Evolutionary conservation across 2,888 invertebrate genomes (phyloP).

Genomic region (Lasioglossum marginatum): DNA sequence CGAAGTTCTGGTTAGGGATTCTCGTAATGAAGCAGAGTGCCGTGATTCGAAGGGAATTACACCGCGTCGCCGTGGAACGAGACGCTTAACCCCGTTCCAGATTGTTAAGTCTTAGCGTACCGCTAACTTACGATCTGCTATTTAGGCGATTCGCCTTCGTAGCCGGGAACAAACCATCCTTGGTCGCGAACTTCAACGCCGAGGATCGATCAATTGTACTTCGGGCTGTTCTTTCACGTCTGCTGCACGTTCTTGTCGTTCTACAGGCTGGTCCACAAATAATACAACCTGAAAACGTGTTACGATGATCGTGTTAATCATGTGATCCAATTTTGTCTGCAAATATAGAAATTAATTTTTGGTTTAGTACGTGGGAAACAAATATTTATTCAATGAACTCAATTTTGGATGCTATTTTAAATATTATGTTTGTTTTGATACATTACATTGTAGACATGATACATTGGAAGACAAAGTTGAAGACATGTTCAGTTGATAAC

Average conservation of each 20-base stretch:
- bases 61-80: slow-evolving; percentile 35
- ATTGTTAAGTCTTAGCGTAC: slow-evolving; percentile 42
- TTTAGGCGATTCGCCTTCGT: slow-evolving; percentile 16
- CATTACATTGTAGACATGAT: no score
- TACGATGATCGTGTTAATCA: no score
- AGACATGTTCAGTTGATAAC: no score
- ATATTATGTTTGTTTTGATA: not conserved
- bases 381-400: no score
- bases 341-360: no score
- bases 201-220: slow-evolving; percentile 7
- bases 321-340: no score
- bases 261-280: not conserved
- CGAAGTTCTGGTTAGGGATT: slow-evolving; percentile 36
- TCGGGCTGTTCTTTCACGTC: not conserved
- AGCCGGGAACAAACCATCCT: not conserved
- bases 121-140: slow-evolving; percentile 15
- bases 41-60: slow-evolving; percentile 49
- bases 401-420: not conserved
- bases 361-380: no score
- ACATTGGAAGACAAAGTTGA: no score
- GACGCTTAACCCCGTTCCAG: slow-evolving; percentile 51
- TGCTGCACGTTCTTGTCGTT: not conserved
- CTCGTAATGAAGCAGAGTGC: slow-evolving; percentile 42
- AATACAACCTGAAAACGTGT: not conserved
- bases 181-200: not conserved